A percentile compares a stretch with the other conserved stretches of the same genome.
phyloP scores from a whole-genome alignment of 2,113 vertebrate genomes.

The Crotalus viridis region DNA sequence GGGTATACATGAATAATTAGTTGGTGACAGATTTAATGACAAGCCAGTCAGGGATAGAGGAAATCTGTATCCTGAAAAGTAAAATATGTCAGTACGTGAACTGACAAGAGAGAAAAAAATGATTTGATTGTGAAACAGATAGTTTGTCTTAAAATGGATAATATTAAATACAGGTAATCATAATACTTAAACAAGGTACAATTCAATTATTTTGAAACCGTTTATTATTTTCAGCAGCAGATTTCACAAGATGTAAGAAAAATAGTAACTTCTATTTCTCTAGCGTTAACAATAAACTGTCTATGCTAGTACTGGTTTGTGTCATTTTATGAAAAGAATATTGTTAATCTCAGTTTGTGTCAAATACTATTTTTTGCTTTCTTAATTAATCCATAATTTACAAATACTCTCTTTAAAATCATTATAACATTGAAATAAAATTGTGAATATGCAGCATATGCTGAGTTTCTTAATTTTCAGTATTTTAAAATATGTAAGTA shows the following conservation, averaged over 20 bases:
- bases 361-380: background rate
- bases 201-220: constrained; percentile 69
- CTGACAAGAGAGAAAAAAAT: constrained; percentile 54
- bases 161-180: constrained; percentile 73
- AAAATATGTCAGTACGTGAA: constrained; percentile 60
- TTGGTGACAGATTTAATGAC: constrained; percentile 68
- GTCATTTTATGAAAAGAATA: constrained; percentile 52
- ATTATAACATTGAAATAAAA: background rate
- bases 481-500: background rate
- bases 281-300: constrained; percentile 58
- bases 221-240: constrained; percentile 53
- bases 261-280: constrained; percentile 48
- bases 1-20: constrained; percentile 66
- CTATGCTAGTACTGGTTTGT: constrained; percentile 46
- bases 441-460: background rate
- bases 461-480: background rate
- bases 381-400: constrained; percentile 5
- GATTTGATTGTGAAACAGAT: constrained; percentile 61
- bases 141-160: constrained; percentile 75
- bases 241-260: constrained; percentile 61
- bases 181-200: constrained; percentile 72
- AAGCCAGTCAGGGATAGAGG: constrained; percentile 42
- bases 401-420: background rate
- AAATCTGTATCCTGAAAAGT: constrained; percentile 55
- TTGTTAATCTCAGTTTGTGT: constrained; percentile 33